Evolutionary conservation across 2,888 invertebrate genomes (phyloP).

Genomic region (Taphrorychus bicolor): DNA sequence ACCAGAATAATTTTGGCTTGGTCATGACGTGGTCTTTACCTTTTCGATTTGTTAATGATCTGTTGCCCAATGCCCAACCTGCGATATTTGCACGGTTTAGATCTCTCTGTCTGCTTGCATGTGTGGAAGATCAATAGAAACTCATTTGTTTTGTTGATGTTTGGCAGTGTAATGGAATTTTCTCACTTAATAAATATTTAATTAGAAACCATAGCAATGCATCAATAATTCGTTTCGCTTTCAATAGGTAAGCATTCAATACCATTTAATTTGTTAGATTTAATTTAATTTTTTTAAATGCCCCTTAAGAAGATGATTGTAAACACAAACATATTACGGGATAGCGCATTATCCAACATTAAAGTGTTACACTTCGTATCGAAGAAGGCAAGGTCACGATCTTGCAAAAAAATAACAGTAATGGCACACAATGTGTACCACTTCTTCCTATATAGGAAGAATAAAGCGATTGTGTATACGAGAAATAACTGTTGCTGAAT

Average conservation of each 20-base stretch:
- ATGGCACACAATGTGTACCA: constrained; percentile 12
- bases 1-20: neutral
- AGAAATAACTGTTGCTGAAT: constrained; percentile 10
- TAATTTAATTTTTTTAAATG: neutral
- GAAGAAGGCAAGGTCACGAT: constrained; percentile 9
- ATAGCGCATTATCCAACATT: neutral
- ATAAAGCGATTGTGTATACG: constrained; percentile 3
- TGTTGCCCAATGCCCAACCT: neutral
- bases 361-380: neutral
- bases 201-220: neutral
- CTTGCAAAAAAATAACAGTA: constrained; percentile 3
- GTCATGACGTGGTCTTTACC: neutral
- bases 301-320: neutral
- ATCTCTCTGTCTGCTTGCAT: neutral
- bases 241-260: too few species aligned
- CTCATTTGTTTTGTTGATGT: too few species aligned
- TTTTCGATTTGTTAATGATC: neutral
- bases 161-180: too few species aligned
- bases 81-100: neutral
- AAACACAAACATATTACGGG: neutral
- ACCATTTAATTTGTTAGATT: too few species aligned
- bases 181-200: neutral
- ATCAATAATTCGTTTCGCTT: neutral
- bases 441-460: constrained; percentile 1
- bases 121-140: neutral